Base-by-base conservation (phyloP, 92 coral and sea anemone genomes). In the Epizoanthus scotinus region DNA sequence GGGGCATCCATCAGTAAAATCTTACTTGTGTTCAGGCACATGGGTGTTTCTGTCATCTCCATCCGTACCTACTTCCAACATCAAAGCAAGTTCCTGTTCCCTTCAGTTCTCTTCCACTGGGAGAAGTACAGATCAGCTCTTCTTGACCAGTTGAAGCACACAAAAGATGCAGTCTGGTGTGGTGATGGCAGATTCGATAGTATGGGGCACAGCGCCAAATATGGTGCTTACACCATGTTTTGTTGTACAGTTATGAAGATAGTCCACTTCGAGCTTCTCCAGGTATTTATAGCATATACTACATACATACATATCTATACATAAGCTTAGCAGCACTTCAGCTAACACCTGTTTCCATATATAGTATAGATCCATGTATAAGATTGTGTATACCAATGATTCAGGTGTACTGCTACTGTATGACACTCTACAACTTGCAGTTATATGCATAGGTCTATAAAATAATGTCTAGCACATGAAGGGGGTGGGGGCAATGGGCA, bases 101-200 rank as follows among this genome's bases (percentile, higher is more conserved):
- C 92, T 9, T 78, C 73, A 54, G 49, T 85, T 25, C 53, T 88
- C 7, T 56, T 36, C 44, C 78, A 88, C 68, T 88, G 92, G 92
- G 84, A 85, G 67, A 80, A 18, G 34, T 87, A 83, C 66, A 63
- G 78, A 69, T 56, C 70, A 22, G 38, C 73, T 27, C 84, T 87
- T 8, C 36, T 87, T 1, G 64, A 44, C 2, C 14, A 75, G 74
- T 36, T 87, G 28, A 83, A 81, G 60, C 78, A 63, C 24, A 24
- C 21, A 14, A 71, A 73, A 49, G 84, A 84, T 70, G 84, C 59
- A 25, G 78, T 84, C 13, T 89, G 89, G 92, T 71, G 92, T 85
- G 87, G 92, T 49, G 92, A 85, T 63, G 92, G 89, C 19, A 71
- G 92, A 60, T 89, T 89, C 36, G 87, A 89, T 57, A 81, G 86